phyloP scores from a whole-genome alignment of 2,888 invertebrate genomes.

The Xanthorhoe designata region DNA sequence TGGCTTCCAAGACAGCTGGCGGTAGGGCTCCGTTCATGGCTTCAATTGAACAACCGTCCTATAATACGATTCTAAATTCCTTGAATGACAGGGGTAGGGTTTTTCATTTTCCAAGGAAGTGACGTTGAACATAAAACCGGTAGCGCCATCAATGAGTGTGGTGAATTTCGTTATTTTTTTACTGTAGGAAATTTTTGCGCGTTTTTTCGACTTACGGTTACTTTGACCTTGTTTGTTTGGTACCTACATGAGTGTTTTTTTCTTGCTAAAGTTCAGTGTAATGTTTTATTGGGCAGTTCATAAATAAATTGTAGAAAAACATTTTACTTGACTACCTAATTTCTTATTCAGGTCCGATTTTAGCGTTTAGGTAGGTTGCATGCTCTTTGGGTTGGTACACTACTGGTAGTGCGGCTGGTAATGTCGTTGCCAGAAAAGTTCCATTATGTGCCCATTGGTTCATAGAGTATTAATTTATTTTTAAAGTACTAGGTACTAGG shows the following conservation, averaged over 20 bases:
- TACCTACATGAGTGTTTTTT: background rate
- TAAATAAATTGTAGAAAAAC: constrained; percentile 11
- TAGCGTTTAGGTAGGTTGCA: too few relatives aligned
- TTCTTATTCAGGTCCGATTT: background rate
- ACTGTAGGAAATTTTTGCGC: constrained; percentile 10
- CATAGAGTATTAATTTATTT: too few relatives aligned
- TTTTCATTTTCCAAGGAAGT: background rate
- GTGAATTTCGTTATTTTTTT: constrained; percentile 7
- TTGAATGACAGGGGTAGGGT: background rate
- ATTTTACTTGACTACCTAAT: background rate
- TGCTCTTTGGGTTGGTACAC: too few relatives aligned
- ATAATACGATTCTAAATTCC: constrained; percentile 60
- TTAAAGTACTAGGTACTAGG: too few relatives aligned
- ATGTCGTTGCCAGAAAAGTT: too few relatives aligned
- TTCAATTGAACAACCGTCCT: constrained; percentile 64
- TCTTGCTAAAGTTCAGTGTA: constrained; percentile 20
- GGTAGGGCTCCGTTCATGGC: constrained; percentile 59
- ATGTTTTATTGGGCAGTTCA: constrained; percentile 9
- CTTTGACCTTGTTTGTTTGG: constrained; percentile 1
- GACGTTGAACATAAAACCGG: background rate
- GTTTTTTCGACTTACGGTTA: constrained; percentile 19
- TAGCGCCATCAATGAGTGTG: constrained; percentile 14
- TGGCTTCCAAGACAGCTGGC: constrained; percentile 61
- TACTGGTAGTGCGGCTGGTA: too few relatives aligned
- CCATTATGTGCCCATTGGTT: too few relatives aligned